Conservation (phyloP, 2,888 invertebrate genomes). For the Horisme vitalbata region DNA sequence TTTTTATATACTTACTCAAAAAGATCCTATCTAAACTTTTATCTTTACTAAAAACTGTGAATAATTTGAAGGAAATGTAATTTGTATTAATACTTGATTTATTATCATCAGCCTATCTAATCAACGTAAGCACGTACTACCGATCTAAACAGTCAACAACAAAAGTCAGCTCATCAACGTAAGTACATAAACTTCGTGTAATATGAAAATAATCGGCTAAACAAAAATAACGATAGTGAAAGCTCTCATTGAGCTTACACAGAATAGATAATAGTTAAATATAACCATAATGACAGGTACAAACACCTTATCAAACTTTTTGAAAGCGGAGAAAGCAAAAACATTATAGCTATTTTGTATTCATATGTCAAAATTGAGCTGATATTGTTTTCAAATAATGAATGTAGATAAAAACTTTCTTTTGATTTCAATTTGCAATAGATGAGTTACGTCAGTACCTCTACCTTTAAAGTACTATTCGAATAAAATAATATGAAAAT, state of each 20-base stretch:
- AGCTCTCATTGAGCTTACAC: slow-evolving; percentile 54
- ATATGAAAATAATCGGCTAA: slow-evolving; percentile 64
- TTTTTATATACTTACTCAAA: too few species aligned
- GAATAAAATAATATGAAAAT: too few species aligned
- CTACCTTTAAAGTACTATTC: too few species aligned
- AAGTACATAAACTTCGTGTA: slow-evolving; percentile 21
- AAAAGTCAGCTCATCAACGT: too few species aligned
- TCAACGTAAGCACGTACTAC: too few species aligned
- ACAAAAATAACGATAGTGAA: slow-evolving; percentile 67
- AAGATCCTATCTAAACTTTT: too few species aligned
- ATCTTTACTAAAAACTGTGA: too few species aligned
- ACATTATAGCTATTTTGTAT: slow-evolving; percentile 45
- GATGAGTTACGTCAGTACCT: slow-evolving; percentile 4
- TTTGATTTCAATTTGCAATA: slow-evolving; percentile 11
- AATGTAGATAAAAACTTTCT: slow-evolving; percentile 29
- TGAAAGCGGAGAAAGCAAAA: slow-evolving; percentile 67
- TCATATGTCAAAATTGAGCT: slow-evolving; percentile 41
- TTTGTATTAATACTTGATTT: too few species aligned
- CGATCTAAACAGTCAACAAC: too few species aligned
- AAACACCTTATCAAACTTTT: slow-evolving; percentile 67
- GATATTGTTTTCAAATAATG: slow-evolving; percentile 27
- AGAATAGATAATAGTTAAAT: slow-evolving; percentile 23
- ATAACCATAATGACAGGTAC: slow-evolving; percentile 68
- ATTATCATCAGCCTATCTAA: too few species aligned
- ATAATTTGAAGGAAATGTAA: too few species aligned